Conservation (phyloP, 2,113 vertebrate genomes). For the Sitta europaea region DNA sequence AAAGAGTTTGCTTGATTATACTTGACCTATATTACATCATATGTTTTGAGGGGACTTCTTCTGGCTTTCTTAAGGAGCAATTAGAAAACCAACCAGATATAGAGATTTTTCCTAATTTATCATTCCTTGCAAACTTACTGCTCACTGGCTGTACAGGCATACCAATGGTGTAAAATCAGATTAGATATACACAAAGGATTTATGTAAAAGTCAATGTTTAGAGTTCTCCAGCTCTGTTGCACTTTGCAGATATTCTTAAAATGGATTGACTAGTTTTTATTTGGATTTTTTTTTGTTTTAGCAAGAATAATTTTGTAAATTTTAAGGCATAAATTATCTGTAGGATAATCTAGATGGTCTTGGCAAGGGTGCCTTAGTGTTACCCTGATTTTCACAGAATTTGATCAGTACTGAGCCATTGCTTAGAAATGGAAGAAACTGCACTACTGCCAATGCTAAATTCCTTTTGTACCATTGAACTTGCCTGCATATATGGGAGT, state of each 20-base stretch:
- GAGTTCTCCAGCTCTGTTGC: not conserved
- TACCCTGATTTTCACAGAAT: not conserved
- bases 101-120: not conserved
- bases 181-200: not conserved
- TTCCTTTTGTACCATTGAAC: not conserved
- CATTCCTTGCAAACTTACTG: not conserved
- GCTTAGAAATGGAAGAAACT: not conserved
- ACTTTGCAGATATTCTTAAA: not conserved
- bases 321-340: not conserved
- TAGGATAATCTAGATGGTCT: not conserved
- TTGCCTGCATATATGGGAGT: not conserved
- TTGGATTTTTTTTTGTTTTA: not conserved
- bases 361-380: not conserved
- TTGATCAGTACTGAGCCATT: not conserved
- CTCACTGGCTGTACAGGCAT: not conserved
- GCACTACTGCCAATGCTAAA: not conserved
- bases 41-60: not conserved
- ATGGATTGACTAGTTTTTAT: rapidly evolving
- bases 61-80: not conserved
- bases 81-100: not conserved
- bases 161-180: not conserved
- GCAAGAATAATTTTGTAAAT: not conserved
- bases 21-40: not conserved
- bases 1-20: not conserved
- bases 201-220: not conserved